Conservation (phyloP, 2,797 vertebrate species). For the Parauchenoglanis ngamensis region DNA sequence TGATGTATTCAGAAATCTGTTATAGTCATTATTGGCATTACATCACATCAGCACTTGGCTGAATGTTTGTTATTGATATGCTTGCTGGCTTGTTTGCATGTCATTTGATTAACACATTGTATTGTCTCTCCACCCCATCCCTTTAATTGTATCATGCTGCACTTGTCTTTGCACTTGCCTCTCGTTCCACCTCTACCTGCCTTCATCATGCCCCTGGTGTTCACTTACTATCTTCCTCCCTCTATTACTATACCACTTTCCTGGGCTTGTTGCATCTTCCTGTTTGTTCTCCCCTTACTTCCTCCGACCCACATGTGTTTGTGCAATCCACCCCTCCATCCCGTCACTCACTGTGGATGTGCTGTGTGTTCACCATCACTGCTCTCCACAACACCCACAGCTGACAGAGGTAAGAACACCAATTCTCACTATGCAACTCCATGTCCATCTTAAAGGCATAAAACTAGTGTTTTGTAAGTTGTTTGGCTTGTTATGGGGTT, state of each 20-base stretch:
- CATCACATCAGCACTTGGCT: constrained; percentile 11
- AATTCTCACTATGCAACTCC: constrained; percentile 45
- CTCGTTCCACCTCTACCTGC: constrained; percentile 30
- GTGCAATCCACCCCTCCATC: constrained; percentile 48
- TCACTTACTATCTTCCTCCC: constrained; percentile 36
- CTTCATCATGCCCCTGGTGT: constrained; percentile 12
- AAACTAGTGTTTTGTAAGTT: not conserved
- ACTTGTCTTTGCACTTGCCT: constrained; percentile 19
- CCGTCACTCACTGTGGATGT: constrained; percentile 72
- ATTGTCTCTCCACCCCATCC: constrained; percentile 74
- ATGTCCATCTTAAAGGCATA: not conserved
- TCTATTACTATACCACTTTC: constrained; percentile 20
- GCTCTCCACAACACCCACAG: constrained; percentile 77
- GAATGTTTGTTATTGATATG: constrained; percentile 51
- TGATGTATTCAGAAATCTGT: not conserved
- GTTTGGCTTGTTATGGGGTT: not conserved
- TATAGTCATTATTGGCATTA: not conserved
- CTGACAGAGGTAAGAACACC: constrained; percentile 79
- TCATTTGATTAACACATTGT: constrained; percentile 75
- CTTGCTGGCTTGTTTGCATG: constrained; percentile 70
- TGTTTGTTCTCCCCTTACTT: not conserved
- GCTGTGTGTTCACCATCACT: constrained; percentile 76
- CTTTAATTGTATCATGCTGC: constrained; percentile 48
- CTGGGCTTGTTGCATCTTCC: constrained; percentile 41
- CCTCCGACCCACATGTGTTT: constrained; percentile 33